Conservation (phyloP, 2,888 invertebrate species). For the Unio delphinus region DNA sequence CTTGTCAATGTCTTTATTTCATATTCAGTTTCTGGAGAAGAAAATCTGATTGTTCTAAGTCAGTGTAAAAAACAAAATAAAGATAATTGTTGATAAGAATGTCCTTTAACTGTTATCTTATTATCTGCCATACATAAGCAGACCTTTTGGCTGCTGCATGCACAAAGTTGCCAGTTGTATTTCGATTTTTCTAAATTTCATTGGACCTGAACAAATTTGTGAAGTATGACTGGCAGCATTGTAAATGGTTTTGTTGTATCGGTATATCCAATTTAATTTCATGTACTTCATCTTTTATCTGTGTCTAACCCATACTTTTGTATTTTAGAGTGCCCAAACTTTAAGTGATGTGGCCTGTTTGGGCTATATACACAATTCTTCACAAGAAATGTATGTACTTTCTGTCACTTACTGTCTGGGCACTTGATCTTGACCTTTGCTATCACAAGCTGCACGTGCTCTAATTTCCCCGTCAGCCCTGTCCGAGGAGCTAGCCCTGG, state of each 20-base stretch:
- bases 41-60: no score
- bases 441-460: constrained; percentile 27
- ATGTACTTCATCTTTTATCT: background rate
- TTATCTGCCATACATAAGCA: no score
- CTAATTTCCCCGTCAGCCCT: constrained; percentile 49
- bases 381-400: background rate
- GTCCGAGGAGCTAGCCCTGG: constrained; percentile 68
- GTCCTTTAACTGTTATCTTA: no score
- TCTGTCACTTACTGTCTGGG: constrained; percentile 22
- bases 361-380: constrained; percentile 3
- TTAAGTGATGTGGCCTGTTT: constrained; percentile 5
- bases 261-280: background rate
- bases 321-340: constrained; percentile 6
- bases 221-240: background rate
- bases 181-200: no score
- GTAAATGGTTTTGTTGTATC: background rate
- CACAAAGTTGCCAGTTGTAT: no score
- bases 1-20: no score
- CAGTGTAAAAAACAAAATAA: no score
- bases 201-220: background rate
- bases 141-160: no score
- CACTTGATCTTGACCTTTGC: constrained; percentile 4
- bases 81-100: no score
- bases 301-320: background rate
- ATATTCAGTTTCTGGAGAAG: no score